Base-by-base conservation (phyloP, 1,140 invertebrate species). In the Brachionus sp. region DNA sequence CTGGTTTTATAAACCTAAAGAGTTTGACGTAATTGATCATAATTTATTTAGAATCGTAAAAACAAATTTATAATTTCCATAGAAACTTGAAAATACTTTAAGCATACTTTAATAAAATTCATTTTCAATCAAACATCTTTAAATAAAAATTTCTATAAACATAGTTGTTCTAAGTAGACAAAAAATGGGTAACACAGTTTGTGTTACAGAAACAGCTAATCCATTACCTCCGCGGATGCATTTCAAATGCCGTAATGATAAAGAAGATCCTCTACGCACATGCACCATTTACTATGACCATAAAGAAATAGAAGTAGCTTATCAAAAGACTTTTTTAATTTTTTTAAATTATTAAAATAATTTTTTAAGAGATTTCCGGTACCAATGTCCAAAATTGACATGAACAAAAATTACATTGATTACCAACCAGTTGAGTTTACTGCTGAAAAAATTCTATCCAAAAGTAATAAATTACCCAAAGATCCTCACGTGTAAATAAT, bases 361-460 rank as follows among this genome's bases (percentile, higher is more conserved):
- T 16, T 25, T 78, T 10, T 10, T 29, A 35, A 80, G 77, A 57
- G 77, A 44, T 80, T 29, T 44, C 50, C 29, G 35, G 77, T 80
- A 16, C 77, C 77, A 5, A 2, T 10, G 16, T 62, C 37, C 10
- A 80, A 80, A 62, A 80, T 80, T 62, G 57, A 66, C 23, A 29
- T 39, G 35, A 10, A 5, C 6, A 66, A 19, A 19, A 13, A 25
- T 9, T 62, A n/a, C 19, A 12, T 2, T 10, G 77, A 80, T 6
- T 80, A 80, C 6, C 29, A 35, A 7, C 77, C 77, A 39, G 35
- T 13, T 23, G 77, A 80, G 29, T 80, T 80, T 42, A 80, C 77
- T 35, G 19, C 77, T 2, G 77, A 80, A 25, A 80, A 80, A 80
- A 80, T 80, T 44, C 37, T 80, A 25, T 25, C 35, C 19, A 80